These are phyloP conservation scores for Arbacia lixula DNA, from an alignment of 53 echinoderm and acorn worm species.

Conservation along the genomic window DNA sequence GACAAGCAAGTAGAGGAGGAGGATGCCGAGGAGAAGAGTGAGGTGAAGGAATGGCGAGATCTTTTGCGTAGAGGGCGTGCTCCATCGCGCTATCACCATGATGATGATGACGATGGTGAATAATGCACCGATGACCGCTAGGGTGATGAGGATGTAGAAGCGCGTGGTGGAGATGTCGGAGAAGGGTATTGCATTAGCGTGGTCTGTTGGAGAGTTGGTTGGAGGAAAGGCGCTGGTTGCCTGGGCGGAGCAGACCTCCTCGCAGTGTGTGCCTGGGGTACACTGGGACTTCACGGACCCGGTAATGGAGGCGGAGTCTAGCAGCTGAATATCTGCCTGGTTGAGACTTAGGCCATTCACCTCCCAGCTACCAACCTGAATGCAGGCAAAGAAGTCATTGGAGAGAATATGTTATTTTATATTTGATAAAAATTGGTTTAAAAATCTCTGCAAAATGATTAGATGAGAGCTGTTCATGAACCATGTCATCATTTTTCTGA, in stretches of 20 bases:
- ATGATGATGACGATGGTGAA: slow-evolving; percentile 51
- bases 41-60: slow-evolving; percentile 72
- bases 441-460: too few relatives aligned
- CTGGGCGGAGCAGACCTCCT: neutral
- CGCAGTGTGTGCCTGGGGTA: neutral
- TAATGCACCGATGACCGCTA: slow-evolving; percentile 54
- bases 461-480: too few relatives aligned
- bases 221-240: slow-evolving; percentile 9
- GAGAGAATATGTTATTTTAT: too few relatives aligned
- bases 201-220: neutral
- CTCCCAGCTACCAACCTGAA: slow-evolving; percentile 76
- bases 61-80: slow-evolving; percentile 47
- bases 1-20: slow-evolving; percentile 63
- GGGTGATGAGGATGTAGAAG: slow-evolving; percentile 66
- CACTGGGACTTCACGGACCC: slow-evolving; percentile 32
- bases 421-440: too few relatives aligned
- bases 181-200: neutral
- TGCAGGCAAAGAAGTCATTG: too few relatives aligned
- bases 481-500: too few relatives aligned
- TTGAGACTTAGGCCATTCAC: slow-evolving; percentile 7
- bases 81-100: slow-evolving; percentile 48
- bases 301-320: slow-evolving; percentile 17
- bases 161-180: slow-evolving; percentile 6
- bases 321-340: slow-evolving; percentile 2
- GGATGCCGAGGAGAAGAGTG: slow-evolving; percentile 63